Percentiles rank a stretch among this genome's conserved stretches.
phyloP scores from a whole-genome alignment of 2,113 vertebrate genomes.

The Strigops habroptila region DNA sequence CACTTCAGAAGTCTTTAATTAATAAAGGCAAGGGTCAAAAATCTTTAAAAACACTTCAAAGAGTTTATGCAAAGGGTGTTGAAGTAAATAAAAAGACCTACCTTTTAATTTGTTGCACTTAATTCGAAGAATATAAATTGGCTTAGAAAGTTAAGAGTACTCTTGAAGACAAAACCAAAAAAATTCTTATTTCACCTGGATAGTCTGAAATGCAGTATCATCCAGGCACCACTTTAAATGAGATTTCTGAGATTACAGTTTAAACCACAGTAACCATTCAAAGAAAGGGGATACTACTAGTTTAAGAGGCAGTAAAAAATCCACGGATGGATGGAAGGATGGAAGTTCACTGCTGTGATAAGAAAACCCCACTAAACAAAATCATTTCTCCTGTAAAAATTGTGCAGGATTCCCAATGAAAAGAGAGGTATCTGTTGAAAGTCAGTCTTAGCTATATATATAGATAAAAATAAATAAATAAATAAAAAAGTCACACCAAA shows the following conservation, averaged over 20 bases:
- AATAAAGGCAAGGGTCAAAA: neutral
- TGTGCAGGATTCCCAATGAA: neutral
- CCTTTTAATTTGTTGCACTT: neutral
- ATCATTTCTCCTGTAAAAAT: neutral
- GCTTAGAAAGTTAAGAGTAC: neutral
- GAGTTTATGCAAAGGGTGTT: neutral
- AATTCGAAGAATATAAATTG: neutral
- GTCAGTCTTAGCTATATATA: neutral
- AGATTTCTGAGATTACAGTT: neutral
- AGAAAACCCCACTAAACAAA: neutral
- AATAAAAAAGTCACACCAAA: neutral
- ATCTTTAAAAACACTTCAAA: neutral
- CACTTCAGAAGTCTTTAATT: neutral
- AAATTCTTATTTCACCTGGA: neutral
- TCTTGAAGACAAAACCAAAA: neutral
- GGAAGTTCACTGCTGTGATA: neutral
- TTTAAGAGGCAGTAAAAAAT: neutral
- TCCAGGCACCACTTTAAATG: neutral
- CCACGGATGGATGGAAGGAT: too few relatives aligned
- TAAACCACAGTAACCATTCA: neutral
- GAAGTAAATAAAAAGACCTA: neutral
- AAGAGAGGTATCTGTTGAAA: neutral
- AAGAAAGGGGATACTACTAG: neutral
- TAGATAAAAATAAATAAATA: neutral
- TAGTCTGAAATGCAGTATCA: neutral